A percentile compares a stretch with the other conserved stretches of the same genome.
Conservation (phyloP, 2,888 invertebrate species). For the Agrochola litura region DNA sequence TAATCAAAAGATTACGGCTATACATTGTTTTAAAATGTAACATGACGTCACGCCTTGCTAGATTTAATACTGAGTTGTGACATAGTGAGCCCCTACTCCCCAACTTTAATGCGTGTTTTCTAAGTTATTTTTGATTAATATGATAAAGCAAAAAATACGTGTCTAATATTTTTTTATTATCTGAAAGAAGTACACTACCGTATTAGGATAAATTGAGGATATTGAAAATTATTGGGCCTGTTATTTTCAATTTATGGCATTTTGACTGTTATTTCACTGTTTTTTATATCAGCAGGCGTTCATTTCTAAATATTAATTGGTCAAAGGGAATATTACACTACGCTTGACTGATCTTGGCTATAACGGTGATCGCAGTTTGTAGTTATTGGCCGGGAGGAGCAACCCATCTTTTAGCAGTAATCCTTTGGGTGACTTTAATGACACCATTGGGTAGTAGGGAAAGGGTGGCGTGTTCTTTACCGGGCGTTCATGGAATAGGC, state of each 20-base stretch:
- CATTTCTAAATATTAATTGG: background rate
- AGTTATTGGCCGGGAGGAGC: conserved; percentile 1
- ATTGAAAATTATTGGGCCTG: background rate
- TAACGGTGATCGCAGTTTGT: conserved; percentile 1
- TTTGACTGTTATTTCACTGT: background rate
- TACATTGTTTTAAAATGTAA: too few relatives aligned
- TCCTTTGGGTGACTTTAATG: conserved; percentile 2
- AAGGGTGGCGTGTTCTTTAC: background rate
- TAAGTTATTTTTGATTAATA: too few relatives aligned
- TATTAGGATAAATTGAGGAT: too few relatives aligned
- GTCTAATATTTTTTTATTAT: too few relatives aligned
- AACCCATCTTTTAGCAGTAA: background rate
- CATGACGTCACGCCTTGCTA: too few relatives aligned
- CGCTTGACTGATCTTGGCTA: background rate
- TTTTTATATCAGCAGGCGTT: background rate
- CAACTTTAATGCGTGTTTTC: too few relatives aligned
- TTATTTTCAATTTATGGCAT: background rate
- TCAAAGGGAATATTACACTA: background rate
- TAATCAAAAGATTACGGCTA: too few relatives aligned
- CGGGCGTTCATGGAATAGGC: background rate
- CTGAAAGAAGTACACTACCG: too few relatives aligned
- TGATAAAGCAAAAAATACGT: too few relatives aligned
- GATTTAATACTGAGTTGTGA: too few relatives aligned
- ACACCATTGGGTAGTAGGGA: background rate
- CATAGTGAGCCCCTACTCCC: too few relatives aligned